These are phyloP conservation scores for Phenganax marumi DNA, from an alignment of 92 coral and sea anemone species.

Conservation along the genomic window DNA sequence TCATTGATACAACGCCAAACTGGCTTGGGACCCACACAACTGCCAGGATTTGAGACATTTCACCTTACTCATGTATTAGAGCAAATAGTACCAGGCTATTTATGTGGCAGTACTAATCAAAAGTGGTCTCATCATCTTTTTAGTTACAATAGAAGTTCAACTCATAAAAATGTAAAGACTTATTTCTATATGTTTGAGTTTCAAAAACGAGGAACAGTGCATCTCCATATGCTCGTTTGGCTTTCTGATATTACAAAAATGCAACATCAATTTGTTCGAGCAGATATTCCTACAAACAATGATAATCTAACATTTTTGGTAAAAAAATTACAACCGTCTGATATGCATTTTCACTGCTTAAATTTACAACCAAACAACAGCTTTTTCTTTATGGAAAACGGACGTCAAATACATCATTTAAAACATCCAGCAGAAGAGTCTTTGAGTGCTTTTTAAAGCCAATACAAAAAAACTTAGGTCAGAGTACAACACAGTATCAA, in stretches of 20 bases:
- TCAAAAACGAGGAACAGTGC: slow-evolving; percentile 19
- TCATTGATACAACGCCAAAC: neutral
- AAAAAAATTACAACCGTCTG: slow-evolving; percentile 18
- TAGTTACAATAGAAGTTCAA: neutral
- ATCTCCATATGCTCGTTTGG: slow-evolving; percentile 39
- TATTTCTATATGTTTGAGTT: slow-evolving; percentile 34
- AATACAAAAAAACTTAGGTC: too few species aligned
- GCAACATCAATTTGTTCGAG: neutral
- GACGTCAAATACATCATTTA: neutral
- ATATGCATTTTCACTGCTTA: neutral
- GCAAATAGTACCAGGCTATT: slow-evolving; percentile 46
- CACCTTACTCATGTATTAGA: slow-evolving; percentile 20
- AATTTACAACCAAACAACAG: neutral
- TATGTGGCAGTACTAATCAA: slow-evolving; percentile 33
- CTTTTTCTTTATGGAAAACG: neutral
- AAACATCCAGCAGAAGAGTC: slow-evolving; percentile 30
- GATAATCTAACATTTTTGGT: slow-evolving; percentile 3
- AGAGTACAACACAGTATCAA: too few species aligned
- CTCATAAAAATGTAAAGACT: slow-evolving; percentile 21
- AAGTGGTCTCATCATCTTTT: slow-evolving; percentile 46
- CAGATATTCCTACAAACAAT: slow-evolving; percentile 32
- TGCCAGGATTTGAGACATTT: slow-evolving; percentile 42
- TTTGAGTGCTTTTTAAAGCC: too few species aligned
- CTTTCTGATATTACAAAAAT: neutral
- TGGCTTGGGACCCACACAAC: slow-evolving; percentile 28